Evolutionary conservation across 1,140 invertebrate genomes (phyloP), one percentile per base, ranked within the genome.

Genomic region (Habropoda laboriosa): DNA sequence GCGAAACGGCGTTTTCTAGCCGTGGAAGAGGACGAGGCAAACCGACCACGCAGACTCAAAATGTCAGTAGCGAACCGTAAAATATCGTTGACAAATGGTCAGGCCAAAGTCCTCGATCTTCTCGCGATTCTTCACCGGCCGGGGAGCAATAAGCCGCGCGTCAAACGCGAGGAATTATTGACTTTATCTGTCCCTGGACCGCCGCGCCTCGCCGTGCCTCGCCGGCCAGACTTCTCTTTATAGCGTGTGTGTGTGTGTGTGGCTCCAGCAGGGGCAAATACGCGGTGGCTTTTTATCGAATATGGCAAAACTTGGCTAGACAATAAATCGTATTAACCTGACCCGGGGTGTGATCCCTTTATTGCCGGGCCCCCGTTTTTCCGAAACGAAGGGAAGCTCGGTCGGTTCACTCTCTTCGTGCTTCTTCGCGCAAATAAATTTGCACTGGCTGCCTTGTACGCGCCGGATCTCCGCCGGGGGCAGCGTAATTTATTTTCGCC

Each of bases 371-470:
- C 45, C 21, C 51, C 24, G 12, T 18, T 18, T 32, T 30, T 53
- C 76, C 45, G 61, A 49, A 61, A 76, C 61, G 53, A 45, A 55
- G 71, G 45, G 18, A 42, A 24, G 32, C 38, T 18, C 35, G 24
- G 16, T 10, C 21, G 24, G 32, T 40, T 63, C 71, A 30, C 71
- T 74, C 79, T 80, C n/a, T 80, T 80, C 79, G 21, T 76, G 55
- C 63, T 73, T 35, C 63, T 76, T 76, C 42, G 73, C 63, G 72
- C 79, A 80, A 80, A 80, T 80, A 80, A 80, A 80, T 80, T 80
- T 80, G 79, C 73, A 67, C 61, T 63, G 79, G 66, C 49, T 70
- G 27, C 10, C 38, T 42, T 51, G 61, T 42, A 76, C 72, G 45
- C 72, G 45, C 30, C 51, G 61, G 63, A 80, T 76, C 53, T 45